Base-by-base conservation (phyloP, 1,140 invertebrate genomes). In the Olivierus martensii region DNA sequence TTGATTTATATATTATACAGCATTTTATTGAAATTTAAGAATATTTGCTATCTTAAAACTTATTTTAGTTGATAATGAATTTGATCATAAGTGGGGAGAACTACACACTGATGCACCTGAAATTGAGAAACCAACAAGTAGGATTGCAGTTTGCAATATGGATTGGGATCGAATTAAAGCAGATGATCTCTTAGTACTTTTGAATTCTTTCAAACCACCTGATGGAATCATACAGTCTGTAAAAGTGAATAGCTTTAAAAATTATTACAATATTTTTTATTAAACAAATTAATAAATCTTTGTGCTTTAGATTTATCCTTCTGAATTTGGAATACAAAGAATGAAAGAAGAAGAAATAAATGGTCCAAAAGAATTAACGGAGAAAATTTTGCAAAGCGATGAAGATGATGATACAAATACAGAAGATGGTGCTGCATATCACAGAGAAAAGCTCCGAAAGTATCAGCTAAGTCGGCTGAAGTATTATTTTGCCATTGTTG, bases 91-190 rank as follows among this genome's bases (percentile, higher is more conserved):
- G 36, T 96, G 93, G 92, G 89, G 86, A 44, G 90, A 97, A 69
- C 64, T 94, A 19, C 90, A 95, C 68, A 80, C 79, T 59, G 87
- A 93, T 73, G 90, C 87, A n/a, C 79, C 79, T 45, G 75, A 70
- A 52, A 85, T 84, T 18, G 80, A 89, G 44, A 79, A 87, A 19
- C 62, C 64, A 0, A 89, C 88, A 2, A 67, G 64, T 56, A 77
- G 93, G 59, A 73, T 99, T 55, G 94, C 94, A 53, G 76, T 90
- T 17, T 95, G 92, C 67, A 93, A 97, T 68, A 87, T 97, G 84
- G 90, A 99, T 69, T 99, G 94, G 94, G 92, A 97, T 70, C 77
- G 87, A 63, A 84, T 98, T 44, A 82, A 83, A 65, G 91, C 92
- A 18, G 67, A 75, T 18, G 92, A 97, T 72, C 68, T 97, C 4